phyloP scores from a whole-genome alignment of 1,140 invertebrate species.

The Lucilia cuprina region DNA sequence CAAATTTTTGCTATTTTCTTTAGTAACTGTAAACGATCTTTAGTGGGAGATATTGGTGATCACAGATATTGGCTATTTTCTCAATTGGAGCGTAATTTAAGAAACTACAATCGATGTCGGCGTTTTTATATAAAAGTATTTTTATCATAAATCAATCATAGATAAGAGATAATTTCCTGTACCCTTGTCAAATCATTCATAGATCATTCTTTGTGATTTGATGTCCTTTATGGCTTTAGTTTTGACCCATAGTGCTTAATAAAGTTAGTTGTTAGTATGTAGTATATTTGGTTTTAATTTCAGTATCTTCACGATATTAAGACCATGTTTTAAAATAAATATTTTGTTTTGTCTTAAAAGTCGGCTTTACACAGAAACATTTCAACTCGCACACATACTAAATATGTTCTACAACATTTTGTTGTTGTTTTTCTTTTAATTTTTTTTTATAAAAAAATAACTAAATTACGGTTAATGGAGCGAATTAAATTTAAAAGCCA shows the following conservation, averaged over 20 bases:
- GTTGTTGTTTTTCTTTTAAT: not conserved
- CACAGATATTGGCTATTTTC: no score
- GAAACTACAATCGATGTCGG: no score
- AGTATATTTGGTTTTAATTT: not conserved
- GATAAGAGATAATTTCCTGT: no score
- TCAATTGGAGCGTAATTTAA: no score
- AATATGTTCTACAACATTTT: not conserved
- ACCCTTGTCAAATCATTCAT: no score
- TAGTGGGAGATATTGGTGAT: not conserved
- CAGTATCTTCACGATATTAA: not conserved
- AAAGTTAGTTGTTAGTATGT: not conserved
- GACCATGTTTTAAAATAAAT: not conserved
- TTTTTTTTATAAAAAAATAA: conserved; percentile 39
- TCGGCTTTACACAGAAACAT: conserved; percentile 7
- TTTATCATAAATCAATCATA: no score
- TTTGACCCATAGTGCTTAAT: not conserved
- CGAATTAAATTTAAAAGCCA: conserved; percentile 42
- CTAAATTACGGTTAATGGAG: conserved; percentile 63
- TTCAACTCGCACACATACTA: not conserved
- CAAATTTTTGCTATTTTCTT: not conserved
- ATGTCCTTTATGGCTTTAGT: no score
- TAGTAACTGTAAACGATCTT: not conserved
- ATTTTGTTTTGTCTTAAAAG: not conserved
- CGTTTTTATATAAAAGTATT: no score
- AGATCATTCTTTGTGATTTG: no score